Evolutionary conservation across 1,140 invertebrate species (phyloP), one percentile per base, ranked within the genome.

Genomic region (Arion vulgaris): DNA sequence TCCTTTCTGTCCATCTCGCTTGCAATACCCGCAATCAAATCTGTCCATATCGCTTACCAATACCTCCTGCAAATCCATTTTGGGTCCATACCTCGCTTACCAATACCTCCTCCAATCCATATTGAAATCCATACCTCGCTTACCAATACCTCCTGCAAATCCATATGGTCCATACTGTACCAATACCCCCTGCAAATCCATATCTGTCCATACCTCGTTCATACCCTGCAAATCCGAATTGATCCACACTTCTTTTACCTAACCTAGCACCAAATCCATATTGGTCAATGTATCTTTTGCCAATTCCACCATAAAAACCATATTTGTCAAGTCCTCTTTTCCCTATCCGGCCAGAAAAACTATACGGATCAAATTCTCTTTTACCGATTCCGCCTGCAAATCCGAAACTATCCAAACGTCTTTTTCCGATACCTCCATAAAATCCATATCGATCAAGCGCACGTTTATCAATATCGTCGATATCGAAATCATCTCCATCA

Each of bases 101-200:
- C 79, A 11, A 81, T 51, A 26, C 69, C 41, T 32, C 66, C 79
- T 41, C 11, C 38, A 81, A 81, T 2, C 38, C 41, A n/a, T 34
- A 72, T 69, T 45, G 15, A 9, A 23, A 72, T 81, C 79, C n/a
- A 81, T 9, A 9, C 41, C 68, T 45, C 79, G 17, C 53, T 80
- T 80, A n/a, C 79, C 79, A 2, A 80, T 36, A n/a, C n/a, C 13
- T 5, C 66, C 79, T 36, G 66, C 5, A 26, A 80, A 80, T n/a
- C 66, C 45, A 51, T 36, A 49, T 2, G 36, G 19, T 80, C 79
- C 28, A 80, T 23, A 66, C 39, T 51, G 71, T 80, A 5, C 68
- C 79, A n/a, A 49, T 26, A 7, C 45, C 62, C 7, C 39, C 66
- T 9, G n/a, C 41, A 15, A 71, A 71, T 32, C 66, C 66, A 34